Percentiles rank a stretch among this genome's conserved stretches.
These are phyloP conservation scores for Leucoma salicis DNA, from an alignment of 2,888 invertebrate genomes.

Conservation along the genomic window DNA sequence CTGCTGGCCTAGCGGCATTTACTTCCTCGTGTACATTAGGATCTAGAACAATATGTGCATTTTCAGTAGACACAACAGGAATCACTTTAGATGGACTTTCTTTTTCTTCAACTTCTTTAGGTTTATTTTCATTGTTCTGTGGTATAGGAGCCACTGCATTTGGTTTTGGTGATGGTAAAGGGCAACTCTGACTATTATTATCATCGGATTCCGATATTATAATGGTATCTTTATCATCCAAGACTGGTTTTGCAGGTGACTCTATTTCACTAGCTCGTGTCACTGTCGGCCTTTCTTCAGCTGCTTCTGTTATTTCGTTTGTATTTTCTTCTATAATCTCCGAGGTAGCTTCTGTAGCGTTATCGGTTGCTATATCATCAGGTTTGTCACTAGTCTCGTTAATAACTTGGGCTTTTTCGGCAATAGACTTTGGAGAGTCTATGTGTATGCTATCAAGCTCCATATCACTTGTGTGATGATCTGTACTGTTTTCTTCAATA, in stretches of 20 bases:
- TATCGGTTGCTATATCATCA: conserved; percentile 42
- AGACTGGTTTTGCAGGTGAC: conserved; percentile 49
- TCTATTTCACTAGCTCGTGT: conserved; percentile 54
- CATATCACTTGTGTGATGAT: conserved; percentile 77
- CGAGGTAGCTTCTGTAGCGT: conserved; percentile 27
- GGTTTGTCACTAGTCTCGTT: conserved; percentile 53
- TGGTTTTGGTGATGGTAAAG: conserved; percentile 70
- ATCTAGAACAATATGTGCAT: conserved; percentile 69
- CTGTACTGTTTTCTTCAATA: conserved; percentile 70
- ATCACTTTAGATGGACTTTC: conserved; percentile 70
- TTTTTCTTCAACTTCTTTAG: conserved; percentile 63
- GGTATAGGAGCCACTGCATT: conserved; percentile 50
- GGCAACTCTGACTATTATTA: conserved; percentile 76
- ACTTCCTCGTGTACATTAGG: conserved; percentile 63
- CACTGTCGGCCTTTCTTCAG: conserved; percentile 43
- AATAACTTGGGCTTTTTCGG: conserved; percentile 67
- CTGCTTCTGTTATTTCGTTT: conserved; percentile 20
- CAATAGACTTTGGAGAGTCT: conserved; percentile 71
- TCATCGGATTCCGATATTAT: conserved; percentile 76
- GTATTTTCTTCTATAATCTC: conserved; percentile 38
- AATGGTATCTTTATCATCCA: conserved; percentile 74
- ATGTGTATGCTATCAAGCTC: conserved; percentile 75
- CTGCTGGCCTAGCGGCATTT: conserved; percentile 45
- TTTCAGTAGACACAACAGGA: conserved; percentile 69
- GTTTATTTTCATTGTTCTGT: conserved; percentile 54